Conservation (phyloP, 1,140 invertebrate species). For the Drosophila willistoni region DNA sequence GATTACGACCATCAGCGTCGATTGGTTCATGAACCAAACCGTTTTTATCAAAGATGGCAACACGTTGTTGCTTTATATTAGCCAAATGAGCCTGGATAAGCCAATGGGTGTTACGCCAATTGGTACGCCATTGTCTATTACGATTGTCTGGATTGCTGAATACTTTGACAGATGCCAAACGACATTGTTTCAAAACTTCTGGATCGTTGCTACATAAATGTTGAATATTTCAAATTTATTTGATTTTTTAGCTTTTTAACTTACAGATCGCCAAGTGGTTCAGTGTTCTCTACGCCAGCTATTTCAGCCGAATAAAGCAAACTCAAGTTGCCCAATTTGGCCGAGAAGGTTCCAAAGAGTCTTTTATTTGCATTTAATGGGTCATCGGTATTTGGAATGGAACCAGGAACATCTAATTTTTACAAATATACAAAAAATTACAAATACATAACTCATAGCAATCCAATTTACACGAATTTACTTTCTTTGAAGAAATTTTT, state of each 20-base stretch:
- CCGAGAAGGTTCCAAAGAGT: slow-evolving; percentile 30
- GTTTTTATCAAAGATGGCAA: not conserved
- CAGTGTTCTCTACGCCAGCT: slow-evolving; percentile 20
- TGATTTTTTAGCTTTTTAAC: not conserved
- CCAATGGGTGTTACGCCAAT: not conserved
- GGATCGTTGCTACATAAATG: slow-evolving; percentile 11
- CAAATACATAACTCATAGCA: too few species aligned
- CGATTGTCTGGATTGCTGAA: fast-evolving
- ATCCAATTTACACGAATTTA: too few species aligned
- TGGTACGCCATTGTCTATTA: not conserved
- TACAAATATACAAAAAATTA: too few species aligned
- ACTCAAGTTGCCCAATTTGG: slow-evolving; percentile 18
- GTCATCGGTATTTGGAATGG: not conserved
- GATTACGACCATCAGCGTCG: not conserved
- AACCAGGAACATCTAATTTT: not conserved
- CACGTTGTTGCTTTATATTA: not conserved
- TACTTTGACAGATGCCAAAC: not conserved
- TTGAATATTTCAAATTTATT: not conserved
- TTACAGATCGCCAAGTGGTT: slow-evolving; percentile 35
- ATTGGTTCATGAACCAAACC: not conserved
- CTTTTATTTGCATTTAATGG: slow-evolving; percentile 13
- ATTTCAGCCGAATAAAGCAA: slow-evolving; percentile 34
- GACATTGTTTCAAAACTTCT: slow-evolving; percentile 19
- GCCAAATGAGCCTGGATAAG: slow-evolving; percentile 2
- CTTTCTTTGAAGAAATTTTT: too few species aligned